Base-by-base conservation (phyloP, 2,888 invertebrate genomes). In the Drosophila silvestris region DNA sequence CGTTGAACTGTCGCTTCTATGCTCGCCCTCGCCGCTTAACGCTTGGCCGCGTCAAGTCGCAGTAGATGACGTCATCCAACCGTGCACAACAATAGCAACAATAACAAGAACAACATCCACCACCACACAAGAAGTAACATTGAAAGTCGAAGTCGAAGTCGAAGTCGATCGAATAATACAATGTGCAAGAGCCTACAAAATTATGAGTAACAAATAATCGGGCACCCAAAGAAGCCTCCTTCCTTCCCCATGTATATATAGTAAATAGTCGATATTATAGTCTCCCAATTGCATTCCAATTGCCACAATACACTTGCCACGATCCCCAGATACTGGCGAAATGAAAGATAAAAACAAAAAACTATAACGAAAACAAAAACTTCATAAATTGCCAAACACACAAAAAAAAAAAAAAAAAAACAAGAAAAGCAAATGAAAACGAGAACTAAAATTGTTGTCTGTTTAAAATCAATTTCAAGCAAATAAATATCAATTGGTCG, bases 381-480 rank as follows among this genome's bases (percentile, higher is more conserved):
- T 85, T 82, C 74, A 83, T 80, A 77, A 85, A 77, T 70, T 80
- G 67, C 62, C 50, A 64, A 64, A 63, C 16, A 60, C 12, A 41
- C 14, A 35, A 39, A 30, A 16, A 22, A 10, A 32, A 54, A 53
- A 26, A 19, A 10, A 22, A 28, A 52, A 53, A 19, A 28, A 37
- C 16, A 41, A 59, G 22, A 22, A 14, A 44, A 22, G 1, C 41
- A 28, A 53, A 28, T 19, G 16, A 57, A 44, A 50, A 57, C 60
- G 57, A 62, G 26, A 62, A 62, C 37, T 52, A 44, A 44, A 65
- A 54, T 65, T 57, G 58, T 51, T 65, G 77, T 79, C 78, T 79
- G 78, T 68, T 78, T 68, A 78, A 71, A 79, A 79, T 79, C 80
- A 79, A 75, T 79, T 75, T 41, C 44, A 51, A 65, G 80, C 78